phyloP scores from a whole-genome alignment of 2,888 invertebrate species.

The Oscheius sp. region DNA sequence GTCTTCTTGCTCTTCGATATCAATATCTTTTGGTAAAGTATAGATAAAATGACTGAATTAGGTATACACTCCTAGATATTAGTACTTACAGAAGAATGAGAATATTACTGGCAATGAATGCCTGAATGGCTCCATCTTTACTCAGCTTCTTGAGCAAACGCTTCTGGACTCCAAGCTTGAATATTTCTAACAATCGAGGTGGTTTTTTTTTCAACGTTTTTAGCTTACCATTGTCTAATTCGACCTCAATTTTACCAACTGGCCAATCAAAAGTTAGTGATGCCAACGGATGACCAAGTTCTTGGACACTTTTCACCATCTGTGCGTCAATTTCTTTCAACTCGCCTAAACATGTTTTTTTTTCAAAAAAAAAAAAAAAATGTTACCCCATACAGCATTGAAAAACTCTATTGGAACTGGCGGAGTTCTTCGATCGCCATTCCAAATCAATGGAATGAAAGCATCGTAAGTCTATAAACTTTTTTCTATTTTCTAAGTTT shows the following conservation, averaged over 20 bases:
- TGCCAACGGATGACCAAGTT: too few species aligned
- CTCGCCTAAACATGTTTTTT: background rate
- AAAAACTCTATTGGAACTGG: background rate
- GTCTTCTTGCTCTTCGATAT: slow-evolving; percentile 1
- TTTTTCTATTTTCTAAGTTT: background rate
- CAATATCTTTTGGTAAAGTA: background rate
- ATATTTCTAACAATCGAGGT: background rate
- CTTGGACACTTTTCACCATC: too few species aligned
- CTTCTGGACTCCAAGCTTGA: background rate
- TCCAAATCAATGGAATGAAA: background rate
- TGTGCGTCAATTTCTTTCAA: background rate
- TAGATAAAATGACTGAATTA: background rate
- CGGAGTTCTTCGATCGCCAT: background rate
- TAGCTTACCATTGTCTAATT: background rate
- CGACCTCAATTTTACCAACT: too few species aligned
- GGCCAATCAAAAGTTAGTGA: too few species aligned
- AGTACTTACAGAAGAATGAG: background rate
- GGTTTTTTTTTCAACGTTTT: background rate
- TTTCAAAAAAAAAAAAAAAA: background rate
- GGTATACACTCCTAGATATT: too few species aligned
- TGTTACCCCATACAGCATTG: background rate
- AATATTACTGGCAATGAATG: background rate
- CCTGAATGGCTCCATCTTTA: background rate
- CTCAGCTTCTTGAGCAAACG: background rate
- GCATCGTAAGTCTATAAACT: background rate